These are phyloP conservation scores for Drosophila falleni DNA, from an alignment of 2,888 invertebrate species.

Conservation along the genomic window DNA sequence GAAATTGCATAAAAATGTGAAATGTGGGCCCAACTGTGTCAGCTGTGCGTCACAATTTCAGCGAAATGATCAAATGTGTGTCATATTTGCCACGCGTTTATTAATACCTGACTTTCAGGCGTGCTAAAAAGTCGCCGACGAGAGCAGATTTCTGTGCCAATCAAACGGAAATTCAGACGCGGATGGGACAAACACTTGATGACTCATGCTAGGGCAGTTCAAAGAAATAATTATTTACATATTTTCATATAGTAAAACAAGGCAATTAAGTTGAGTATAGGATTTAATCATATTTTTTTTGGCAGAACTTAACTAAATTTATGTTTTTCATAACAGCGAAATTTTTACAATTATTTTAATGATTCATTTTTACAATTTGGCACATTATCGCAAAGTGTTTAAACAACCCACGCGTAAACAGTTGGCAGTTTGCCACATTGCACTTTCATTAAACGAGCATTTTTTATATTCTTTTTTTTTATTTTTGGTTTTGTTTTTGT, in stretches of 20 bases:
- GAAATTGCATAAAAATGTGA: slow-evolving; percentile 54
- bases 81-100: slow-evolving; percentile 60
- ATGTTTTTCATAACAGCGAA: background rate
- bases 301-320: background rate
- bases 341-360: background rate
- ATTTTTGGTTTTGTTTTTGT: slow-evolving; percentile 4
- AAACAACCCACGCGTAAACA: slow-evolving; percentile 21
- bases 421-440: slow-evolving; percentile 39
- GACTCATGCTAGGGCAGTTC: slow-evolving; percentile 52
- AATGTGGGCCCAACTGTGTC: slow-evolving; percentile 62
- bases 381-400: slow-evolving; percentile 1
- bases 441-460: slow-evolving; percentile 16
- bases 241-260: slow-evolving; percentile 16
- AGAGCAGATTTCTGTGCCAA: slow-evolving; percentile 54
- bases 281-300: background rate
- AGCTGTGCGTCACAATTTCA: slow-evolving; percentile 68
- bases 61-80: slow-evolving; percentile 56
- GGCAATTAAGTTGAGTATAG: background rate
- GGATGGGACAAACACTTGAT: slow-evolving; percentile 24
- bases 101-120: slow-evolving; percentile 66
- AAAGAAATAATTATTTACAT: slow-evolving; percentile 19
- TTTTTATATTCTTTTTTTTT: slow-evolving; percentile 9
- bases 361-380: background rate
- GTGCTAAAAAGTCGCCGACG: slow-evolving; percentile 50
- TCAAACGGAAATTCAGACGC: slow-evolving; percentile 52